Percentiles rank a stretch among this genome's conserved stretches.
Conservation (phyloP, 2,888 invertebrate genomes). For the Amitus sp. region DNA sequence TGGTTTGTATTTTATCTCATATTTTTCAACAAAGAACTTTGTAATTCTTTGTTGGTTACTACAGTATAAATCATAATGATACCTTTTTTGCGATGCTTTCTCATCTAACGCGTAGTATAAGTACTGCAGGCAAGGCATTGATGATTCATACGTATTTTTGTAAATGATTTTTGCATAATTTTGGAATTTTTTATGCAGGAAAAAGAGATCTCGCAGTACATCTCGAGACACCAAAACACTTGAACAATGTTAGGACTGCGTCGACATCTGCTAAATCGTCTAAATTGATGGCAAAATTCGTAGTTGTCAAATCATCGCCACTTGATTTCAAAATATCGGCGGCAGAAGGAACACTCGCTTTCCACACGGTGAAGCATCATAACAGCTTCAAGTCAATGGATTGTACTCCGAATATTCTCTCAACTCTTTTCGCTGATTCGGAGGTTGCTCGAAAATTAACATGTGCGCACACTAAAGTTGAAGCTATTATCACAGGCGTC, state of each 20-base stretch:
- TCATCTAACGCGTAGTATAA: too few species aligned
- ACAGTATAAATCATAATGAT: too few species aligned
- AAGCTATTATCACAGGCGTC: conserved; percentile 37
- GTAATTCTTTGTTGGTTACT: background rate
- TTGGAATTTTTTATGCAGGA: too few species aligned
- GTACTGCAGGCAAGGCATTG: too few species aligned
- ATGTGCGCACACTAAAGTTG: conserved; percentile 39
- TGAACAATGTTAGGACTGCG: background rate
- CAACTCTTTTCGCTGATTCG: conserved; percentile 24
- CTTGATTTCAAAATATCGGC: conserved; percentile 29
- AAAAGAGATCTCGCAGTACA: conserved; percentile 6
- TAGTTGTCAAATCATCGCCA: conserved; percentile 5
- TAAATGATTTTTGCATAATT: too few species aligned
- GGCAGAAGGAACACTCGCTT: conserved; percentile 46
- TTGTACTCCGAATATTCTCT: too few species aligned
- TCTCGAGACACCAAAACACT: conserved; percentile 2
- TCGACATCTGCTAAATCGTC: conserved; percentile 11
- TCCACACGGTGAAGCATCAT: conserved; percentile 47
- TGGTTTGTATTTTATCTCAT: background rate
- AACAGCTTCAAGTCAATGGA: conserved; percentile 45
- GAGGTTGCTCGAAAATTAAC: conserved; percentile 39
- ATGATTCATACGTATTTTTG: too few species aligned
- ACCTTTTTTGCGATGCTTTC: too few species aligned
- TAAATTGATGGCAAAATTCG: conserved; percentile 5
- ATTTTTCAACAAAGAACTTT: background rate